Evolutionary conservation across 2,113 vertebrate species (phyloP).

Genomic region (Dolichotis patagonum): DNA sequence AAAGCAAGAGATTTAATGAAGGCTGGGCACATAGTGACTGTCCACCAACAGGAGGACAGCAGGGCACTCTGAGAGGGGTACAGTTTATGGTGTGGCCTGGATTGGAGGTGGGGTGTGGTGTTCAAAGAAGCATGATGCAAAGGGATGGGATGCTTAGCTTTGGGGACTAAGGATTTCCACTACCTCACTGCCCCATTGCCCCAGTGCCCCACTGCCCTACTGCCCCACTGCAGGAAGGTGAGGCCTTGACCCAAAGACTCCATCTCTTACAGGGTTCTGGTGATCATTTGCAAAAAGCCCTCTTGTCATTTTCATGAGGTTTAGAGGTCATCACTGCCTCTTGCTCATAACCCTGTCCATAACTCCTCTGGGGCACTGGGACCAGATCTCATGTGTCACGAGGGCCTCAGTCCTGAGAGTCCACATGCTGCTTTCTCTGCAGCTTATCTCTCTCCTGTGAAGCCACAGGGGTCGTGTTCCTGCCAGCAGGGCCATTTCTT

Average conservation of each 20-base stretch:
- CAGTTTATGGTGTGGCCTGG: neutral
- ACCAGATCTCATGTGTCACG: neutral
- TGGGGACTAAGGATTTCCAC: neutral
- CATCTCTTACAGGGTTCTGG: neutral
- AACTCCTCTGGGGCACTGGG: neutral
- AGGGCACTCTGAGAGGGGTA: neutral
- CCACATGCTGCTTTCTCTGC: neutral
- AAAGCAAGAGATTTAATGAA: neutral
- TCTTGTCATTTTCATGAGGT: neutral
- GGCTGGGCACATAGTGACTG: too few species aligned
- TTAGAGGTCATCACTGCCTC: neutral
- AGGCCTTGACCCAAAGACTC: neutral
- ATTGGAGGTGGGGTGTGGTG: neutral
- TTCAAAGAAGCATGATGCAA: neutral
- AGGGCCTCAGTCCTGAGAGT: neutral
- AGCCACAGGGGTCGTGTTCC: neutral
- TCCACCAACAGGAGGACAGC: neutral
- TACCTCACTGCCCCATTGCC: fast-evolving
- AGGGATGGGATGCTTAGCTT: neutral
- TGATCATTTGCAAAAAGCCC: neutral
- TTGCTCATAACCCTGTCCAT: neutral
- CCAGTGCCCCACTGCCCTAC: too few species aligned
- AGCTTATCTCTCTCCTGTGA: neutral
- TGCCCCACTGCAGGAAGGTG: too few species aligned
- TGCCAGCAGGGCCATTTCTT: neutral